phyloP scores from a whole-genome alignment of 1,140 invertebrate species.

The Aphidius gifuensis region DNA sequence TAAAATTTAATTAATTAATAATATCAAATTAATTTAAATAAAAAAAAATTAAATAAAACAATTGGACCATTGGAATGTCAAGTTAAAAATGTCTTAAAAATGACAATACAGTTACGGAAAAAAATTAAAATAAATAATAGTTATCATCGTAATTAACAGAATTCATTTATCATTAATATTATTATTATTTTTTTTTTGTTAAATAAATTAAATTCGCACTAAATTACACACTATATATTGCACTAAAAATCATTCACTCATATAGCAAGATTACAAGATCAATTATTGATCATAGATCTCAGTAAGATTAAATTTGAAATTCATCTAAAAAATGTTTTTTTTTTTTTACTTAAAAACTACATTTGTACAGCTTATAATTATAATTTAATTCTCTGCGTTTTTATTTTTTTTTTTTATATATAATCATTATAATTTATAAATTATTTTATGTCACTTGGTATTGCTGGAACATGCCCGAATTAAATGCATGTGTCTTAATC shows the following conservation, averaged over 20 bases:
- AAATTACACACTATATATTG: conserved; percentile 49
- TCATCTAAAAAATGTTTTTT: conserved; percentile 51
- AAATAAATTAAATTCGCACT: conserved; percentile 6
- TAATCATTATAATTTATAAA: conserved; percentile 21
- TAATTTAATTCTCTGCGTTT: conserved; percentile 25
- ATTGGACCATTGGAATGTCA: too few species aligned
- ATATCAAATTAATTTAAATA: too few species aligned
- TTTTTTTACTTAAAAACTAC: conserved; percentile 31
- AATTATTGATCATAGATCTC: conserved; percentile 1
- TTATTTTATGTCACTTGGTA: conserved; percentile 25
- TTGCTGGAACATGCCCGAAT: conserved; percentile 5
- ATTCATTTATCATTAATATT: too few species aligned
- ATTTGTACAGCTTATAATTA: conserved; percentile 54
- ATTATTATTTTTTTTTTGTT: not conserved
- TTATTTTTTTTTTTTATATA: conserved; percentile 26
- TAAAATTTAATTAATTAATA: too few species aligned
- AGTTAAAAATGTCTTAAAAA: too few species aligned
- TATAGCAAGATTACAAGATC: conserved; percentile 19
- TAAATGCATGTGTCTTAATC: conserved; percentile 5
- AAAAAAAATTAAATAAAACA: too few species aligned
- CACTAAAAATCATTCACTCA: conserved; percentile 44
- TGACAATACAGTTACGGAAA: too few species aligned
- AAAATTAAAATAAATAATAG: too few species aligned
- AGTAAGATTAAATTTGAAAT: conserved; percentile 41
- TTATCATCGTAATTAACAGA: too few species aligned